Evolutionary conservation across 2,113 vertebrate species (phyloP), one percentile per base, ranked within the genome.

Genomic region (Crypturellus undulatus): DNA sequence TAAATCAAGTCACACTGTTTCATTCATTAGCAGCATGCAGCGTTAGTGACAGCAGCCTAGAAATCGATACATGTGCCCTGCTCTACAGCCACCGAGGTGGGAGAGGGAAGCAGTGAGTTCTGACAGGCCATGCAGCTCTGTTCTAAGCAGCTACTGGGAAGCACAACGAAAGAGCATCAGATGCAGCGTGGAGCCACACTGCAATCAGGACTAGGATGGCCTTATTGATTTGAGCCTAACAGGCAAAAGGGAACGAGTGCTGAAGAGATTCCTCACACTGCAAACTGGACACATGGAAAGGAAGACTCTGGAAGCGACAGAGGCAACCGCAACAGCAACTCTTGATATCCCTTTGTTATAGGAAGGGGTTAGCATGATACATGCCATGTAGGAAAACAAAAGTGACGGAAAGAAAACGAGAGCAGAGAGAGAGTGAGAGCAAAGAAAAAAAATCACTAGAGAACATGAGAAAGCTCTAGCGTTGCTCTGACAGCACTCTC

Each of bases 121-220:
- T 52, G 10, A 30, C 47, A 81, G 92, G 90, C 87, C 72, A 40
- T 86, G 93, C 87, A 78, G 75, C 43, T 90, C 93, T 93, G 84
- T 85, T 96, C 93, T 68, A 85, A 76, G 91, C 90, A 88, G 90
- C 84, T 93, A 75, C 94, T 56, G 76, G 92, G 69, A 93, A 89
- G 93, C 84, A 86, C 59, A 83, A 84, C 9, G 2, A 70, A 97
- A 85, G 68, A 94, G 84, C 76, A 91, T 79, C 84, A 94, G 87
- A 90, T 68, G 79, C 36, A 86, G 83, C 73, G 17, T 47, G 86
- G 76, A 71, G 43, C 79, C 60, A 49, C 84, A 42, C 3, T 40
- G 85, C 76, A 63, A 7, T 75, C 24, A 89, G 70, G 75, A 72
- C 67, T 9, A 73, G 54, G 20, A 51, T 15, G 75, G 93, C 34